phyloP scores from a whole-genome alignment of 1,140 invertebrate genomes.

The Rhyzopertha dominica region DNA sequence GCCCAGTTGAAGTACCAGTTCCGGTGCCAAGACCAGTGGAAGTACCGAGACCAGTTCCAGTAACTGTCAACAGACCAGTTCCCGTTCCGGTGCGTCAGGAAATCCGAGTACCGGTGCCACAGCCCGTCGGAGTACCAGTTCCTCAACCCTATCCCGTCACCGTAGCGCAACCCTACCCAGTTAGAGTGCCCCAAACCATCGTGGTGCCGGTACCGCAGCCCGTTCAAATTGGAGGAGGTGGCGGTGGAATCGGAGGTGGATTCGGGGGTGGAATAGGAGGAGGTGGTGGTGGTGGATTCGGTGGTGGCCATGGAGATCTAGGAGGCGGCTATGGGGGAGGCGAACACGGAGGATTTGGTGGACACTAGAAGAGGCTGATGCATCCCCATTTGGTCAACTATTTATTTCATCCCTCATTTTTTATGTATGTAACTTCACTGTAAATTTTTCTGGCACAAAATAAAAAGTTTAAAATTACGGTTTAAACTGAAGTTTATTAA shows the following conservation, averaged over 20 bases:
- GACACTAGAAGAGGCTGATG: too few relatives aligned
- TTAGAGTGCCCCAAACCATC: conserved; percentile 16
- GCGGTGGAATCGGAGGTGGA: conserved; percentile 1
- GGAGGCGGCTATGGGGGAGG: conserved; percentile 10
- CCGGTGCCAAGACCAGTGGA: conserved; percentile 10
- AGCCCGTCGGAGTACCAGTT: conserved; percentile 6
- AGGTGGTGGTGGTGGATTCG: conserved; percentile 3
- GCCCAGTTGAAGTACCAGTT: conserved; percentile 15
- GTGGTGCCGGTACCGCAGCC: conserved; percentile 13
- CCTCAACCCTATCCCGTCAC: conserved; percentile 17
- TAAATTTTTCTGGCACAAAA: too few relatives aligned
- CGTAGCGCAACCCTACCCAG: conserved; percentile 13
- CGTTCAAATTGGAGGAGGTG: conserved; percentile 1
- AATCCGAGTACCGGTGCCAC: conserved; percentile 43
- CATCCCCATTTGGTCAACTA: too few relatives aligned
- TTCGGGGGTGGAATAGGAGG: neutral
- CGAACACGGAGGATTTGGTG: conserved; percentile 10
- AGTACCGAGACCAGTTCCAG: conserved; percentile 10
- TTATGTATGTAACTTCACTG: too few relatives aligned
- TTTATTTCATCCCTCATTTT: too few relatives aligned
- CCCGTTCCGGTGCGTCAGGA: conserved; percentile 25
- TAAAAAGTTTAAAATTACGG: too few relatives aligned
- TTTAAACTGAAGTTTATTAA: too few relatives aligned
- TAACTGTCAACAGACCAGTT: neutral
- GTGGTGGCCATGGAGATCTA: neutral